Evolutionary conservation across 2,113 vertebrate species (phyloP).

Genomic region (Sus scrofa): T2T-Sscrofa CM000812.6:87275001-87275500

Average conservation of each 20-base stretch:
- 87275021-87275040: not conserved
- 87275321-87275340: slow-evolving; percentile 12
- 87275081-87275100: not conserved
- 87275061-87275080: slow-evolving; percentile 1
- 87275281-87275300: not conserved
- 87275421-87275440: not conserved
- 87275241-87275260: not conserved
- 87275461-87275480: slow-evolving; percentile 35
- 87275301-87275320: slow-evolving; percentile 35
- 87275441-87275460: not conserved
- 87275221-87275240: not conserved
- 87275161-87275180: not conserved
- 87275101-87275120: slow-evolving; percentile 24
- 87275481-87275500: slow-evolving; percentile 61
- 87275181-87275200: slow-evolving; percentile 13
- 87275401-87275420: slow-evolving; percentile 12
- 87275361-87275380: not conserved
- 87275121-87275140: slow-evolving; percentile 40
- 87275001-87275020: not conserved
- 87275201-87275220: not conserved
- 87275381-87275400: not conserved
- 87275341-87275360: not conserved
- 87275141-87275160: not conserved
- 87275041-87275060: not conserved
- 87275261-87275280: slow-evolving; percentile 28